Base-by-base conservation (phyloP, 1,140 invertebrate species). In the Dendrolimus kikuchii region DNA sequence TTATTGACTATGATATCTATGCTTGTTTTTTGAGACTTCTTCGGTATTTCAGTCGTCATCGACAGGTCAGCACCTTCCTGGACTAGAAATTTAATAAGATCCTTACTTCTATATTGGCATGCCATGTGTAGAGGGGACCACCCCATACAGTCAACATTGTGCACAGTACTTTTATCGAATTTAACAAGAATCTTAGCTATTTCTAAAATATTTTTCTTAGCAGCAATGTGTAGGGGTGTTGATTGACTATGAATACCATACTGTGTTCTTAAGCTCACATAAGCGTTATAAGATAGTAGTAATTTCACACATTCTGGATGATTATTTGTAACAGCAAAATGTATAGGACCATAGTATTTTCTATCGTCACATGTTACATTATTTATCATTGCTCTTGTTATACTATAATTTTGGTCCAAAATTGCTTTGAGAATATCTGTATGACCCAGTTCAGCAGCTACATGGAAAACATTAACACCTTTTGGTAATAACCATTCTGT, bases 271-370 rank as follows among this genome's bases (percentile, higher is more conserved):
- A 42, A 10, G n/a, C 44, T 39, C 5, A 86, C 48, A 60, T 88
- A 69, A 49, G 77, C 78, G 71, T 91, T 89, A 72, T 89, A 89
- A n/a, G 87, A 79, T 8, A 94, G 64, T 2, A 95, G 77, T 46
- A 91, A 74, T 63, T 92, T 87, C 5, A 93, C 82, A 44, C 93
- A 90, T 4, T 90, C 88, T 5, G 88, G 64, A 65, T 92, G 90
- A 38, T 93, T 92, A 64, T 91, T 89, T 40, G 86, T 79, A 4
- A 92, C 92, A 9, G 93, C 93, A 37, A 92, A 88, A 84, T 94
- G 93, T 38, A 95, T 79, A 0, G 93, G 90, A 2, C 91, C 89
- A 57, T 86, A 77, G 8, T 87, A 89, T 64, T 68, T 57, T 54
- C 65, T 62, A 6, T 76, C 71, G 4, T 59, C 53, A 10, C 62